Evolutionary conservation across 2,797 vertebrate species (phyloP), one percentile per base, ranked within the genome.

Genomic region (Chelonia mydas): DNA sequence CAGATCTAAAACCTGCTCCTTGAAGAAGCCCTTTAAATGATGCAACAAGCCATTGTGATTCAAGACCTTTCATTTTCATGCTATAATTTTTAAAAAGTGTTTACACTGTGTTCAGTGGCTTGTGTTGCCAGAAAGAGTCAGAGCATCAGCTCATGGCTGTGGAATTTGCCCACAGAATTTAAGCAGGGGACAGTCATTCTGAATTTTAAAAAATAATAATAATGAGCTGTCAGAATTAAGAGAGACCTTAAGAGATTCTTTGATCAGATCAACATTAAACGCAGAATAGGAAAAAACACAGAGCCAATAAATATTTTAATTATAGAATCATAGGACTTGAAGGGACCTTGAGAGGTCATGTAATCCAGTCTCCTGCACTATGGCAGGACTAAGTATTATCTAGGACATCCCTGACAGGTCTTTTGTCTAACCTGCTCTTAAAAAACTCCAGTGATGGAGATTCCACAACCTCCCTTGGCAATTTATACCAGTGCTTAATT

Each of bases 21-120:
- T 87, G 77, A 96, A 96, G 83, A 92, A 95, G n/a, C 11, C 37
- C 33, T 92, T 93, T 85, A 91, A 74, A 84, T 92, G 53, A 57
- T 84, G 41, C 55, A 87, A 87, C 83, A 7, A 76, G 54, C 33
- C 47, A 89, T 53, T 50, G 33, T 15, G 81, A 88, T 95, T 95
- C 55, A 28, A 92, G 93, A 5, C 49, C 37, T 21, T 89, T 82
- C 19, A 72, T 89, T 86, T 91, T 84, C 59, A 33, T 88, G 37
- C 23, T 86, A 31, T 81, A 81, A 65, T 84, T 86, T 72, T 95
- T 93, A 86, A 84, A 86, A 84, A 97, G 83, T 68, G 92, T 79
- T 11, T 10, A 81, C 83, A 74, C 89, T 89, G 84, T 95, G 84
- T 90, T 97, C 57, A 57, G 3, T 61, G 37, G 6, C 37, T 84